phyloP scores from a whole-genome alignment of 2,888 invertebrate genomes.

The Hecatera dysodea region DNA sequence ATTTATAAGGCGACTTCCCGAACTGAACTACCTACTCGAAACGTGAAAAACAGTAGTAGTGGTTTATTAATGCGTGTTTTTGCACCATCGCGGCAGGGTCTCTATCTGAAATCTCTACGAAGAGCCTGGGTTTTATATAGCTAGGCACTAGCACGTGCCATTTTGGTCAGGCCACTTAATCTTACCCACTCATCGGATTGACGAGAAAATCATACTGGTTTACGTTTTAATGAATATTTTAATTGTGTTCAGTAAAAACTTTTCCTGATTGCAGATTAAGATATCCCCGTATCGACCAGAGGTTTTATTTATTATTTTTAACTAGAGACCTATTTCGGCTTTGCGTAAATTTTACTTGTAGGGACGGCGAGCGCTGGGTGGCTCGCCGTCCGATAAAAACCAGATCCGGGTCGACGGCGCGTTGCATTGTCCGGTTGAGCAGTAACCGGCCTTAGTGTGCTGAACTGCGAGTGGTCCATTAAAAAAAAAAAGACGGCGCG shows the following conservation, averaged over 20 bases:
- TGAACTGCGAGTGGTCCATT: too few species aligned
- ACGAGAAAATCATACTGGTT: constrained; percentile 72
- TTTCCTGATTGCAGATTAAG: constrained; percentile 64
- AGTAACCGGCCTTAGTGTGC: too few species aligned
- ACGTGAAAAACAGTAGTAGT: constrained; percentile 13
- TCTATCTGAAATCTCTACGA: constrained; percentile 62
- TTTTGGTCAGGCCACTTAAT: constrained; percentile 69
- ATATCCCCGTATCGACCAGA: constrained; percentile 69
- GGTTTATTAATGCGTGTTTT: constrained; percentile 44
- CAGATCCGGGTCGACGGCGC: too few species aligned
- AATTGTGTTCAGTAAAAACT: constrained; percentile 66
- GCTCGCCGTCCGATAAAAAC: too few species aligned
- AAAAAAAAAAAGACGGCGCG: too few species aligned
- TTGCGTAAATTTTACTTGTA: too few species aligned
- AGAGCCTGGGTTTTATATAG: constrained; percentile 44
- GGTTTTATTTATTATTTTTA: too few species aligned
- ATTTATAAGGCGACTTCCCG: background rate
- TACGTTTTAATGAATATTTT: constrained; percentile 69
- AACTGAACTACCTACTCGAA: background rate
- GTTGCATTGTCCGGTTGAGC: too few species aligned
- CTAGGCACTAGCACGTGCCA: constrained; percentile 69
- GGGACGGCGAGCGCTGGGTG: too few species aligned
- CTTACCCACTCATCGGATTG: constrained; percentile 66
- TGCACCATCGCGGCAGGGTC: constrained; percentile 22
- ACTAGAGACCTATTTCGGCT: too few species aligned